Conservation (phyloP, 2,113 vertebrate genomes). For the Oenanthe melanoleuca region DNA sequence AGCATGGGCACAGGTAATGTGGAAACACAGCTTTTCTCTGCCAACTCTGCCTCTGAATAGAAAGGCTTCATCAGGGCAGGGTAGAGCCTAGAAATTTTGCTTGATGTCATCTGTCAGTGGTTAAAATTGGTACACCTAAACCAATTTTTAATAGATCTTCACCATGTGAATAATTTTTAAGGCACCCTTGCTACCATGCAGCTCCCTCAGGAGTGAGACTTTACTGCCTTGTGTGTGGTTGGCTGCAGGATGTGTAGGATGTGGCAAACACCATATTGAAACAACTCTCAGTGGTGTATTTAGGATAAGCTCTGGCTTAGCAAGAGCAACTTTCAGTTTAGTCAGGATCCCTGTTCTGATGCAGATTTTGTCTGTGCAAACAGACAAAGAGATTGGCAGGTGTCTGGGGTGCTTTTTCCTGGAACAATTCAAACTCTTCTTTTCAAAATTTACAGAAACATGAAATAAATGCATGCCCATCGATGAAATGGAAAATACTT, state of each 20-base stretch:
- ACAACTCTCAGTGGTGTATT: background rate
- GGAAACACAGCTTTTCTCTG: background rate
- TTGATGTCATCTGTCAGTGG: background rate
- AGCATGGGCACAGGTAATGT: fast-evolving
- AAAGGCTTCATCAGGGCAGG: background rate
- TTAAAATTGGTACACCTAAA: background rate
- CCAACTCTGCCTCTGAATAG: background rate
- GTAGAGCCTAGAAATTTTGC: background rate
- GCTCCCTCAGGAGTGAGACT: background rate
- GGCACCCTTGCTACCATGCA: background rate
- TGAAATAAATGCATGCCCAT: background rate
- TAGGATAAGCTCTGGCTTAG: background rate
- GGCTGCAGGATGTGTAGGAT: background rate
- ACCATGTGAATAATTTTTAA: background rate
- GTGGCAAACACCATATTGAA: background rate
- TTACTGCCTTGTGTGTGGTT: background rate
- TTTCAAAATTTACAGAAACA: background rate
- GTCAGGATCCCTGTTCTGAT: background rate
- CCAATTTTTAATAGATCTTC: background rate
- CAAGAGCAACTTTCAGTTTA: background rate
- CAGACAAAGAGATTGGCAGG: background rate
- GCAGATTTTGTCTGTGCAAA: background rate
- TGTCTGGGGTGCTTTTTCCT: background rate
- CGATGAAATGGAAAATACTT: background rate
- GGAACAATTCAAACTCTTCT: background rate